Base-by-base conservation (phyloP, 1,140 invertebrate genomes). In the Bombus superbus region DNA sequence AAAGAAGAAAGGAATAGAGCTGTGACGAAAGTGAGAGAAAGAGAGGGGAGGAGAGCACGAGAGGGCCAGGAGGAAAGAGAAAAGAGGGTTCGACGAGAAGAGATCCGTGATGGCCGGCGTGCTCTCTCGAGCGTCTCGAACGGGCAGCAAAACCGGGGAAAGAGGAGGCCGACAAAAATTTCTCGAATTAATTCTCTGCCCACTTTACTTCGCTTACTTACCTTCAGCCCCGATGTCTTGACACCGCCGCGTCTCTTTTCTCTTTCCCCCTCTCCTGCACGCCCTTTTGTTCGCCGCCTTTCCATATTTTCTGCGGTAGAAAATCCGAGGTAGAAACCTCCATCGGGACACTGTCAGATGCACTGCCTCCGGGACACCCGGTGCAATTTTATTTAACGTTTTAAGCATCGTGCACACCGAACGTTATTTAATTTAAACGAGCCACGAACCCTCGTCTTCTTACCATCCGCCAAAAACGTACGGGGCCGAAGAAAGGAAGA, bases 131-230 rank as follows among this genome's bases (percentile, higher is more conserved):
- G 77, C 91, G 91, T 91, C 90, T 91, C 90, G 85, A 85, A 42
- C 40, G 40, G 15, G 71, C 71, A 86, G 83, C 71, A 68, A 66
- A 64, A 74, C 40, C 59, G 38, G 57, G 75, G 68, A 66, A 77
- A 77, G 62, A 78, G 35, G 35, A 68, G 85, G 44, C 88, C 85
- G 90, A 87, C 88, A 92, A 93, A 94, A 94, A 93, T 94, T 86
- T 76, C 90, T 85, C 88, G 90, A 94, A 94, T 94, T 94, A 94
- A 94, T 94, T 94, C 93, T 94, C 93, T 92, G 89, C 86, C 88
- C 89, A 88, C 90, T 92, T 69, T 92, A 89, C 88, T 88, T 88
- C 87, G 89, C 86, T 88, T 86, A 87, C 89, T 93, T 91, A 92
- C 90, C 91, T 89, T 83, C 83, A 71, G 83, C 88, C 79, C 82